Conservation (phyloP, 2,888 invertebrate genomes). For the Alloscopus bannaensis region DNA sequence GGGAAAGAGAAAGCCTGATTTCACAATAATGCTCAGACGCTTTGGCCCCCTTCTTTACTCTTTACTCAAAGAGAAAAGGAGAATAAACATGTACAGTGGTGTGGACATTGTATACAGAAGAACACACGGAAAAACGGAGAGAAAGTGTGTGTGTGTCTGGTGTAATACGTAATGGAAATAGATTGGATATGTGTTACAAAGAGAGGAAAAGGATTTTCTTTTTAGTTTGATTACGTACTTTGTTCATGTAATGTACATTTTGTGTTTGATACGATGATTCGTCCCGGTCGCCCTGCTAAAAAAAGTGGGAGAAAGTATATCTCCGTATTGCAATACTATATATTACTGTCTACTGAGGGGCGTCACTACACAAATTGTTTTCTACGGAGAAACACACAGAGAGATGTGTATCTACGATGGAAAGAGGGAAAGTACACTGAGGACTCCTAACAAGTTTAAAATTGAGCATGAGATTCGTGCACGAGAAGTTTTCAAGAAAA, state of each 20-base stretch:
- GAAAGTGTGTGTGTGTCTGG: not conserved
- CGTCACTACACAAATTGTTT: no score
- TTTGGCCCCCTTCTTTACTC: slow-evolving; percentile 31
- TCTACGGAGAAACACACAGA: no score
- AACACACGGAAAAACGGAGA: no score
- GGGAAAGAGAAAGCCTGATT: slow-evolving; percentile 50
- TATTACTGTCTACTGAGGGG: no score
- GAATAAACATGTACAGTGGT: not conserved
- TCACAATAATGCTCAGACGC: slow-evolving; percentile 52
- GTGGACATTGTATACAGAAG: no score
- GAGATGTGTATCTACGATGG: no score
- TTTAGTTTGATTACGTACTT: slow-evolving; percentile 46
- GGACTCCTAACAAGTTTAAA: slow-evolving; percentile 7
- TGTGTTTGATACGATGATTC: slow-evolving; percentile 34
- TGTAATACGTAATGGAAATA: not conserved
- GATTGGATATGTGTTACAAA: no score
- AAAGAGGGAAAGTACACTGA: no score
- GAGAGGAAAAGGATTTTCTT: slow-evolving; percentile 33
- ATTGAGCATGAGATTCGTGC: not conserved
- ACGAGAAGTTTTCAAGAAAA: slow-evolving; percentile 2
- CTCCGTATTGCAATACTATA: no score
- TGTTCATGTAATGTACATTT: slow-evolving; percentile 32
- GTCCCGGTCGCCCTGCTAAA: no score
- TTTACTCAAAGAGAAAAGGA: slow-evolving; percentile 17
- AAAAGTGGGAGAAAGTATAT: no score